Conservation (phyloP, 2,888 invertebrate species). For the Pediacus dermestoides region DNA sequence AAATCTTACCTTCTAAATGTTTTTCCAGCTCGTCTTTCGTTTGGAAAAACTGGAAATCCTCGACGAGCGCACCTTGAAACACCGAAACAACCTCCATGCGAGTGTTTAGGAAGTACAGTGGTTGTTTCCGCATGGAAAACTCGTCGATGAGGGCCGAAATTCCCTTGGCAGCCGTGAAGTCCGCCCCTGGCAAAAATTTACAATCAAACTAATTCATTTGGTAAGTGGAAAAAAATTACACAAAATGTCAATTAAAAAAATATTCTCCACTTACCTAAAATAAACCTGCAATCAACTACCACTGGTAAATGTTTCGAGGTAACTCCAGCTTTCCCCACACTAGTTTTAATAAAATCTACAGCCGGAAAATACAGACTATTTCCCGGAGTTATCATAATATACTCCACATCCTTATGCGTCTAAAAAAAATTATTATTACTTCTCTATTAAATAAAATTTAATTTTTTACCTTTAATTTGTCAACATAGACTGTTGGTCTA, state of each 20-base stretch:
- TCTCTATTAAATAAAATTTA: constrained; percentile 54
- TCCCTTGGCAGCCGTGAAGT: constrained; percentile 84
- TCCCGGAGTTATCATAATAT: constrained; percentile 73
- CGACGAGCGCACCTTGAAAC: constrained; percentile 64
- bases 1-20: constrained; percentile 23
- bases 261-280: constrained; percentile 65
- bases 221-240: no score
- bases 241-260: no score
- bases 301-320: constrained; percentile 66
- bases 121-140: constrained; percentile 66
- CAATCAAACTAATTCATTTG: not conserved
- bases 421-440: constrained; percentile 44
- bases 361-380: constrained; percentile 80
- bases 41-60: constrained; percentile 59
- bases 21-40: constrained; percentile 58
- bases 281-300: constrained; percentile 76
- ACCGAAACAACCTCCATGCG: constrained; percentile 65
- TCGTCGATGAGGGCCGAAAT: constrained; percentile 73
- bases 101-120: constrained; percentile 67
- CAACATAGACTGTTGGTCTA: constrained; percentile 70
- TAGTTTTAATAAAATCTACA: constrained; percentile 75
- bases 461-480: constrained; percentile 68
- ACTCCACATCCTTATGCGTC: constrained; percentile 66
- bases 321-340: constrained; percentile 71
- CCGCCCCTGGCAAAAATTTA: constrained; percentile 58